Conservation (phyloP, 2,113 vertebrate species). For the Cavia porcellus region DNA sequence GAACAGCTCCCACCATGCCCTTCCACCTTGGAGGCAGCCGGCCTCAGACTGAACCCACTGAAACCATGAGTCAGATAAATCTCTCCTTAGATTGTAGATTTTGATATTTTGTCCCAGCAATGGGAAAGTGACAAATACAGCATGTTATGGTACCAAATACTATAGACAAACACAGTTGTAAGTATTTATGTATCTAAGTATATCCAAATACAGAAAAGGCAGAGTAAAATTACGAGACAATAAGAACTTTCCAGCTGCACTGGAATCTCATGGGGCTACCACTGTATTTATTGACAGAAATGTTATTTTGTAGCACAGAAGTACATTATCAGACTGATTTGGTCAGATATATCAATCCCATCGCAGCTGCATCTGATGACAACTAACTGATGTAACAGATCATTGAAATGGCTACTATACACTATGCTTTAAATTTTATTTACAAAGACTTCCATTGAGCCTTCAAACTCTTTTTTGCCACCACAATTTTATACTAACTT, state of each 20-base stretch:
- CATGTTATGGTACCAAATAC: not conserved
- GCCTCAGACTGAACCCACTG: not conserved
- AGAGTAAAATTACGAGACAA: not conserved
- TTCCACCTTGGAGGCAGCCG: not conserved
- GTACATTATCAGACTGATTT: not conserved
- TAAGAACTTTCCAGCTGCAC: not conserved
- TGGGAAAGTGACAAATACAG: not conserved
- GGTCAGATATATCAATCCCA: constrained; percentile 83
- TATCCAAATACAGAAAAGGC: not conserved
- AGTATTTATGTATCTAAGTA: not conserved
- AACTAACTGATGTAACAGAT: constrained; percentile 91
- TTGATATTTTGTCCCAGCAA: not conserved
- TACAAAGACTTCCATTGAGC: constrained; percentile 92
- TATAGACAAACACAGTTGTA: not conserved
- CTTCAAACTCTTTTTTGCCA: constrained; percentile 92
- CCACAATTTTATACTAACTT: constrained; percentile 92
- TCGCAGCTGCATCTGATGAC: constrained; percentile 93
- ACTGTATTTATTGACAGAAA: not conserved
- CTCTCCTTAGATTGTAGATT: not conserved
- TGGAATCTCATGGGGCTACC: not conserved
- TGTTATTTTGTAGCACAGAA: not conserved
- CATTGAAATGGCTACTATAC: constrained; percentile 91
- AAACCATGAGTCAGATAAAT: not conserved
- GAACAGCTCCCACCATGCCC: not conserved
- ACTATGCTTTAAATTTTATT: constrained; percentile 92